These are phyloP conservation scores for Turritopsis rubra DNA, from an alignment of 30 jellyfish, hydroid and myxozoan genomes.

Conservation along the genomic window DNA sequence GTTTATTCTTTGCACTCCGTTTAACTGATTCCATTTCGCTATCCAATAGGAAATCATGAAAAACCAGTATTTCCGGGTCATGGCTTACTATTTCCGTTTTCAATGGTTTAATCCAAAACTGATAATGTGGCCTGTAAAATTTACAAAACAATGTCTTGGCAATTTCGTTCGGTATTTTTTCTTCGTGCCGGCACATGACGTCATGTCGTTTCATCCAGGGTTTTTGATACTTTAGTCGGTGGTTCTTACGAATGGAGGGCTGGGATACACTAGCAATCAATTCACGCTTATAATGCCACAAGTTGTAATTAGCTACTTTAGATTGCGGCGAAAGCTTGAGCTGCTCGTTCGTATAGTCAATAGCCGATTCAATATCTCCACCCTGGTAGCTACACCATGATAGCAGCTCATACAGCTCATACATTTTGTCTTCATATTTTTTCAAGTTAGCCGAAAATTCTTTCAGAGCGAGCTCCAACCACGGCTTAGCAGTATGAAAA, in stretches of 20 bases:
- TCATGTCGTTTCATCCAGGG: conserved; percentile 12
- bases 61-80: neutral
- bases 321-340: neutral
- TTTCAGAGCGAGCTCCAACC: conserved; percentile 4
- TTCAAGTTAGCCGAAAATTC: neutral
- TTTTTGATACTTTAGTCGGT: neutral
- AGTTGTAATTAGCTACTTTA: neutral
- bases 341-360: neutral
- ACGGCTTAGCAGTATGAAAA: neutral
- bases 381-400: conserved; percentile 4
- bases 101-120: conserved; percentile 10
- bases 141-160: conserved; percentile 8
- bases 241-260: neutral
- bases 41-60: conserved; percentile 1
- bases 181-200: conserved; percentile 11
- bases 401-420: neutral
- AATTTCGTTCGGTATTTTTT: neutral
- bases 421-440: neutral
- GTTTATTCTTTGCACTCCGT: neutral
- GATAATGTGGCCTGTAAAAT: conserved; percentile 15
- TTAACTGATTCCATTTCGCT: neutral
- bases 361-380: conserved; percentile 12
- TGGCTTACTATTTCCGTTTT: conserved; percentile 2
- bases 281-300: conserved; percentile 12
- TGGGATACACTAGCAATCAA: neutral